Evolutionary conservation across 2,113 vertebrate genomes (phyloP).

Genomic region (Semicossyphus pulcher): DNA sequence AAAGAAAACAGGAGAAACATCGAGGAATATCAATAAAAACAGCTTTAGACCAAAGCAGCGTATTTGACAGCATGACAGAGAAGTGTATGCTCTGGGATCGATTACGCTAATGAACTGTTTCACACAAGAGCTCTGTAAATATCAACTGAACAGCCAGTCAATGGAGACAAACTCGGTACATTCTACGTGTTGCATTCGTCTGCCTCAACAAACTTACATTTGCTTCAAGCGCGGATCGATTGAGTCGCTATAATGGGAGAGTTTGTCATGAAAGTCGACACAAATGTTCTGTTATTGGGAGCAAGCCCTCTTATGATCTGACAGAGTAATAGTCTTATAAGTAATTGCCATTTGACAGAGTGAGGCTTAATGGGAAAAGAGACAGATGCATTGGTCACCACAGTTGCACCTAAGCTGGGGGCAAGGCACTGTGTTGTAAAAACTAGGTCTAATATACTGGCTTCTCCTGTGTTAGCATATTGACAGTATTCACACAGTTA

Average conservation of each 20-base stretch:
- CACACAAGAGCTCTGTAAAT: constrained; percentile 63
- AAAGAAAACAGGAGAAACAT: constrained; percentile 36
- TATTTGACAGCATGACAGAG: constrained; percentile 72
- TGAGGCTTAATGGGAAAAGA: not conserved
- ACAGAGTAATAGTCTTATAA: constrained; percentile 12
- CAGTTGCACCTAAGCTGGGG: not conserved
- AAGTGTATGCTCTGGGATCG: constrained; percentile 47
- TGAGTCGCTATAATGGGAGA: not conserved
- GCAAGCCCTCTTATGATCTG: not conserved
- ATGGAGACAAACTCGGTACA: constrained; percentile 51
- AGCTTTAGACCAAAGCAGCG: constrained; percentile 42
- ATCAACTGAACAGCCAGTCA: constrained; percentile 59
- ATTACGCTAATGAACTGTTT: constrained; percentile 72
- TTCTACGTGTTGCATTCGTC: constrained; percentile 33
- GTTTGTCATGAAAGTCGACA: constrained; percentile 33
- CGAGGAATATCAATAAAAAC: constrained; percentile 51
- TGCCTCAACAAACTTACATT: constrained; percentile 24
- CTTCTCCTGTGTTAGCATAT: too few species aligned
- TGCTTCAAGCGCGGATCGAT: constrained; percentile 34
- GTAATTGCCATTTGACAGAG: constrained; percentile 26
- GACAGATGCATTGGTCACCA: not conserved
- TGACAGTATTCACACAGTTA: too few species aligned
- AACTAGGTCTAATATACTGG: not conserved
- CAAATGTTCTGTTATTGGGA: constrained; percentile 2
- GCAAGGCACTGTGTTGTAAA: not conserved